Evolutionary conservation across 2,113 vertebrate genomes (phyloP).

Genomic region (Dasyurus viverrinus): DNA sequence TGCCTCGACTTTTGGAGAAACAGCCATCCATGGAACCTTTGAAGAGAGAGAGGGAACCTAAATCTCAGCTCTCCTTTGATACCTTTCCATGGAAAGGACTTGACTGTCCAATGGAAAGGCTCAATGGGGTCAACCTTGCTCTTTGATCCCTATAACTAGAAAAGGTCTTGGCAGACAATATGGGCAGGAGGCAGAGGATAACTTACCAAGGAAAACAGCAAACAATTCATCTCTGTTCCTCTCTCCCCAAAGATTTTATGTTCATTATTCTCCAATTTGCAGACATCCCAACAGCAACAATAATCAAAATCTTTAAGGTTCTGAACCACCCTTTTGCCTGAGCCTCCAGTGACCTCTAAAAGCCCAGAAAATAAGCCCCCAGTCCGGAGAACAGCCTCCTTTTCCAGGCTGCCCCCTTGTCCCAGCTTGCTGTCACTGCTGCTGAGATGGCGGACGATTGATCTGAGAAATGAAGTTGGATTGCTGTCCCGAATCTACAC

Average conservation of each 20-base stretch:
- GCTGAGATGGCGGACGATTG: constrained; percentile 92
- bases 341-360: background rate
- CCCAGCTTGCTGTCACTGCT: constrained; percentile 92
- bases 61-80: background rate
- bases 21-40: background rate
- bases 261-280: background rate
- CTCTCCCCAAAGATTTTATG: background rate
- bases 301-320: background rate
- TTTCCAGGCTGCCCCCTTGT: constrained; percentile 82
- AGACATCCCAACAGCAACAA: background rate
- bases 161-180: background rate
- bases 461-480: constrained; percentile 99
- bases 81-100: background rate
- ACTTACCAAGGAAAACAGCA: background rate
- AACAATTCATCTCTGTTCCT: background rate
- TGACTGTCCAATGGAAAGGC: background rate
- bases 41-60: background rate
- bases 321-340: background rate
- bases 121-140: background rate
- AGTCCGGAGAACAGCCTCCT: constrained; percentile 70
- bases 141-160: background rate
- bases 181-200: background rate
- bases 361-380: background rate
- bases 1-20: background rate
- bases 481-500: constrained; percentile 97